Percentiles rank a stretch among this genome's conserved stretches.
These are phyloP conservation scores for Cynodonichthys magdalenae DNA, from an alignment of 2,797 vertebrate genomes.

Conservation along the genomic window DNA sequence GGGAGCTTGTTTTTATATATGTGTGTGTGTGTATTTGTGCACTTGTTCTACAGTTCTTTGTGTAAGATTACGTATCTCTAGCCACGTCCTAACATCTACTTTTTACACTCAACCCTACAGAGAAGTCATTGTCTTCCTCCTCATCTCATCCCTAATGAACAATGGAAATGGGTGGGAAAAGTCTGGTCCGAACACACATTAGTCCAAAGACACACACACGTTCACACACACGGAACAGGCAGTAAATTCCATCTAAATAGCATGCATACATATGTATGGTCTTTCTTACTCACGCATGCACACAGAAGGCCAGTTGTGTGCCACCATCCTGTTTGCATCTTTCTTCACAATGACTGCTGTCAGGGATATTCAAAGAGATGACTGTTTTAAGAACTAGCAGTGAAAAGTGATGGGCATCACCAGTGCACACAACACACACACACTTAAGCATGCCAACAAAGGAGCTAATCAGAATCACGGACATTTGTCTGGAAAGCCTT, in stretches of 20 bases:
- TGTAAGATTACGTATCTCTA: constrained; percentile 54
- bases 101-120: constrained; percentile 64
- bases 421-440: constrained; percentile 1
- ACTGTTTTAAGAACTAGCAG: constrained; percentile 68
- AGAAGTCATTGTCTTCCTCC: constrained; percentile 67
- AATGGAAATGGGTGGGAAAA: constrained; percentile 74
- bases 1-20: constrained; percentile 56
- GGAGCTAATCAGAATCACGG: constrained; percentile 74
- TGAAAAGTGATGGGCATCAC: constrained; percentile 62
- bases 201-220: constrained; percentile 44
- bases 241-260: constrained; percentile 68
- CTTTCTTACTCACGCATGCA: constrained; percentile 49
- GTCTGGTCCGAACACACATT: constrained; percentile 68
- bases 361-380: constrained; percentile 71
- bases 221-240: constrained; percentile 24
- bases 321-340: constrained; percentile 77
- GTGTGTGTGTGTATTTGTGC: constrained; percentile 22
- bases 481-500: constrained; percentile 74
- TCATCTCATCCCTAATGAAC: constrained; percentile 72
- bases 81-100: constrained; percentile 62
- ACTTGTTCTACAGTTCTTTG: constrained; percentile 22
- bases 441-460: constrained; percentile 49
- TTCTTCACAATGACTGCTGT: constrained; percentile 70
- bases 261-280: constrained; percentile 76
- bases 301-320: constrained; percentile 69